A percentile compares a stretch with the other conserved stretches of the same genome.
These are phyloP conservation scores for Sphenodon punctatus DNA, from an alignment of 2,797 vertebrate species.

Conservation along the genomic window DNA sequence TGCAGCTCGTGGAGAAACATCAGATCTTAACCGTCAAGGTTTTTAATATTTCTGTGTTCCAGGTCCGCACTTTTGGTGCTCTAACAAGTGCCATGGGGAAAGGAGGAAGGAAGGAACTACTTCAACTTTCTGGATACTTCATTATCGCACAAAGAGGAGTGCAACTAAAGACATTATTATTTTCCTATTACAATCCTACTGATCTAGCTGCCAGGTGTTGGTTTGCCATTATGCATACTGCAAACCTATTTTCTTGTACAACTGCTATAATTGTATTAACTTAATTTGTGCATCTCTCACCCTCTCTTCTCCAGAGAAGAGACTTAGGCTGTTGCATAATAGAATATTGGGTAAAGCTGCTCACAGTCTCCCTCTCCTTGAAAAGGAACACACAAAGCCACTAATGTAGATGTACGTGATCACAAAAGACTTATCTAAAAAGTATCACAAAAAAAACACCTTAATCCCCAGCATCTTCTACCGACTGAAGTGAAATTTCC, in stretches of 20 bases:
- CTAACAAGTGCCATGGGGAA: conserved; percentile 11
- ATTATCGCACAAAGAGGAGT: conserved; percentile 11
- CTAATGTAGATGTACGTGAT: background rate
- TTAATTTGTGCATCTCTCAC: background rate
- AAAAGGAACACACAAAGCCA: background rate
- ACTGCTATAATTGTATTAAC: conserved; percentile 15
- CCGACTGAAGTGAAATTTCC: background rate
- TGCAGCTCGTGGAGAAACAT: background rate
- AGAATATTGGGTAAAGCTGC: background rate
- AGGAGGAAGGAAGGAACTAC: background rate
- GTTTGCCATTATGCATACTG: background rate
- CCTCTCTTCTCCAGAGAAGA: background rate
- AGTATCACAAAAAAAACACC: no score
- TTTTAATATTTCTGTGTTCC: background rate
- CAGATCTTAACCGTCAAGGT: background rate
- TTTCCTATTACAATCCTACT: conserved; percentile 38
- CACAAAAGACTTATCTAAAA: fast-evolving
- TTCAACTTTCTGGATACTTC: background rate
- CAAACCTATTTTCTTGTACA: conserved; percentile 34
- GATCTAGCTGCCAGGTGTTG: conserved; percentile 18
- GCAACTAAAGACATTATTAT: conserved; percentile 29
- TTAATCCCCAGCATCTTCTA: background rate
- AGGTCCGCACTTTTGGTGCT: conserved; percentile 6
- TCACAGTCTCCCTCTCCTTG: background rate
- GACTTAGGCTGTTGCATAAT: conserved; percentile 10